Evolutionary conservation across 2,888 invertebrate species (phyloP), one percentile per base, ranked within the genome.

Genomic region (Microdon myrmicae): DNA sequence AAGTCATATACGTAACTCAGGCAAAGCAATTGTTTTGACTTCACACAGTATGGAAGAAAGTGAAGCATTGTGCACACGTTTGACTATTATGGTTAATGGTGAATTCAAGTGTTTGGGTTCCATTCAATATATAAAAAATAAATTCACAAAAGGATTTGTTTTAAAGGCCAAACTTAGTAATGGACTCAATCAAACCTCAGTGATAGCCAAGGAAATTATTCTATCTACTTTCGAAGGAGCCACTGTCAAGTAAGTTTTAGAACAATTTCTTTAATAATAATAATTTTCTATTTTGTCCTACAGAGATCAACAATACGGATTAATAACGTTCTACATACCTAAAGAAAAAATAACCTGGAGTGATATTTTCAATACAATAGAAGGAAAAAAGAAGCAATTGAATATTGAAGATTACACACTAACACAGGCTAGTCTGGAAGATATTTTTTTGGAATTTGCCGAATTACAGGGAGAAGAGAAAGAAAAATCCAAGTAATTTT

Each of bases 41-140:
- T 92, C 92, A 31, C 90, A 91, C 80, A 90, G 90, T 76, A 91
- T 92, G 90, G 89, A 90, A 77, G 92, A 92, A 78, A 91, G 91
- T 78, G 91, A 92, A 80, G 90, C 89, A 19, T 81, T 92, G 25
- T 92, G 92, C 76, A 88, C 90, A 2, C 82, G 91, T 4, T 79
- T 92, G 70, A 90, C 89, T 25, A 88, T 92, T 58, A 92, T 92
- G 91, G 91, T 90, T 43, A 87, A 88, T 73, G 92, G 92, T 0
- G 82, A 84, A 68, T 87, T 92, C 74, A 84, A 86, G 72, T 90
- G 88, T 69, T 81, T 90, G 29, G 91, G 90, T 32, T 87, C 89
- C 2, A 86, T 89, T 55, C 89, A 90, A 68, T 86, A 90, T 73
- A 82, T 92, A 38, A 91, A 91, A 75, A 86, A 86, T 71, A 90